Percentiles rank a stretch among this genome's conserved stretches.
Conservation (phyloP, 2,888 invertebrate genomes). For the Ornithoptera alexandrae region DNA sequence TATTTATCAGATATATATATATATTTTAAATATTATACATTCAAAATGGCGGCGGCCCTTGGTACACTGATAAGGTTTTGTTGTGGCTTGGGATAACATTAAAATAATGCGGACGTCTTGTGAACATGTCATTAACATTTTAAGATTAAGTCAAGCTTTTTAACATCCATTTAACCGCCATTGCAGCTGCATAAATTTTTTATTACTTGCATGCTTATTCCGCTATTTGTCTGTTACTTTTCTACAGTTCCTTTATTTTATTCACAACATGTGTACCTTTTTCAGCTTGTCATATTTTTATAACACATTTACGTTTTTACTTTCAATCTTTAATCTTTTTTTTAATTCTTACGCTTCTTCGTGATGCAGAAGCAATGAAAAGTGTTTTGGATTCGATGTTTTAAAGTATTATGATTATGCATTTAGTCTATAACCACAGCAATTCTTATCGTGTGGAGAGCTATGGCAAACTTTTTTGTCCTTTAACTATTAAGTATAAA, state of each 20-base stretch:
- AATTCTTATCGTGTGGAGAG: constrained; percentile 61
- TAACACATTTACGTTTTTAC: constrained; percentile 36
- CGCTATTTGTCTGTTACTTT: constrained; percentile 37
- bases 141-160: constrained; percentile 48
- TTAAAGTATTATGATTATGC: constrained; percentile 22
- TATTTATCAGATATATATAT: background rate
- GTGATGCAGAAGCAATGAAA: constrained; percentile 75
- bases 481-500: constrained; percentile 6
- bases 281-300: constrained; percentile 42
- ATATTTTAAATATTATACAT: background rate
- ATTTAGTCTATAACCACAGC: constrained; percentile 60
- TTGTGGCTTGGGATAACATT: constrained; percentile 76
- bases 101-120: constrained; percentile 43
- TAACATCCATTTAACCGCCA: constrained; percentile 56
- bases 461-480: constrained; percentile 38
- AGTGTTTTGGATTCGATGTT: constrained; percentile 22
- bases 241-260: constrained; percentile 33
- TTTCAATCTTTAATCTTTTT: constrained; percentile 36
- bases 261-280: constrained; percentile 37
- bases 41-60: constrained; percentile 55
- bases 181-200: constrained; percentile 72
- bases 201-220: constrained; percentile 40
- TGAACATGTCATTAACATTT: constrained; percentile 52
- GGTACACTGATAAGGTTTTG: constrained; percentile 65
- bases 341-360: constrained; percentile 53